Percentiles rank a stretch among this genome's conserved stretches.
Evolutionary conservation across 2,888 invertebrate species (phyloP).

Genomic region (Lamellibrachia satsuma): DNA sequence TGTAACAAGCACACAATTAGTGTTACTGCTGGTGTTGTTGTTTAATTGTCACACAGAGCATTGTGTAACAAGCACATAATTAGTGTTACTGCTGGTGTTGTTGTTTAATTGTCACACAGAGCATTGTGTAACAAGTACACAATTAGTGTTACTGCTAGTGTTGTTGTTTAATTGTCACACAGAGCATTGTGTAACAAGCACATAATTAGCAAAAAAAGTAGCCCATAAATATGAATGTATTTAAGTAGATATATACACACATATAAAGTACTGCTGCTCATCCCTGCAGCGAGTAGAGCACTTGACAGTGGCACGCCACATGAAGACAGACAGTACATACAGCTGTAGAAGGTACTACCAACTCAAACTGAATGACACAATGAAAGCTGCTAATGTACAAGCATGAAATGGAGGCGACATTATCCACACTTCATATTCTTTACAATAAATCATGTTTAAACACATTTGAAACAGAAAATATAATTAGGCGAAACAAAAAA

Average conservation of each 20-base stretch:
- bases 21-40: too few relatives aligned
- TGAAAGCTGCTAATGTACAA: background rate
- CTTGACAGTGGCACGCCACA: background rate
- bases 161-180: background rate
- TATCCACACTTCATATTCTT: slow-evolving; percentile 8
- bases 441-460: background rate
- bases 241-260: background rate
- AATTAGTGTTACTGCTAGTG: background rate
- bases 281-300: background rate
- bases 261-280: background rate
- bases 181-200: background rate
- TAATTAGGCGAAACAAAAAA: background rate
- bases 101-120: too few relatives aligned
- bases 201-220: background rate
- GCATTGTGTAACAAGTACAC: too few relatives aligned
- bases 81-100: too few relatives aligned
- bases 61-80: too few relatives aligned
- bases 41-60: too few relatives aligned
- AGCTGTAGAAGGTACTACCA: background rate
- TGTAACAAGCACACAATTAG: too few relatives aligned
- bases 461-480: background rate
- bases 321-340: background rate
- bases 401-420: background rate
- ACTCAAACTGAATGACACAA: background rate
- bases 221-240: background rate